Evolutionary conservation across 2,797 vertebrate genomes (phyloP).

Genomic region (Anolis apletophallus): DNA sequence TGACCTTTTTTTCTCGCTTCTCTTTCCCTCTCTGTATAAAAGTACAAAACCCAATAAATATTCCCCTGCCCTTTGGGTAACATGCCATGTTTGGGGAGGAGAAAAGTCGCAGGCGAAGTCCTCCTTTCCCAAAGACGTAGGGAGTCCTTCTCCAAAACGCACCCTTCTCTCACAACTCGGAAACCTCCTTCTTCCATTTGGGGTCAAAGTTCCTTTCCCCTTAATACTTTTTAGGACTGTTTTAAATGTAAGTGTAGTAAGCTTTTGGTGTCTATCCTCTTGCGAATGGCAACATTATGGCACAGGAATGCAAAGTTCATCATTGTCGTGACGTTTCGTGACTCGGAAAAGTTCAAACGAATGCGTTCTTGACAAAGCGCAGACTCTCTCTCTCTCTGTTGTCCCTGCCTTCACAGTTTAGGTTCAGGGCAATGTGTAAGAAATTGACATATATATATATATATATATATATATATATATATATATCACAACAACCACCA

Average conservation of each 20-base stretch:
- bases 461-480: too few relatives aligned
- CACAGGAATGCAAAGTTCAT: slow-evolving; percentile 48
- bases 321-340: not conserved
- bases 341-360: slow-evolving; percentile 15
- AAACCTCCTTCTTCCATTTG: not conserved
- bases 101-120: too few relatives aligned
- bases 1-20: not conserved
- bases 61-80: too few relatives aligned
- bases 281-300: slow-evolving; percentile 54
- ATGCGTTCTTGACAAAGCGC: too few relatives aligned
- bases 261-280: too few relatives aligned
- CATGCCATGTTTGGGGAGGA: too few relatives aligned
- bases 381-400: not conserved
- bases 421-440: slow-evolving; percentile 43
- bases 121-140: not conserved
- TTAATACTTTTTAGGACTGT: not conserved
- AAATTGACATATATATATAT: too few relatives aligned
- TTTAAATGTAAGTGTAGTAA: not conserved
- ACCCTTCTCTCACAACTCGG: too few relatives aligned
- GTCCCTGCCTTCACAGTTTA: slow-evolving; percentile 32
- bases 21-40: not conserved
- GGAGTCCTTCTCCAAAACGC: not conserved
- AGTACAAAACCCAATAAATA: not conserved
- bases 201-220: not conserved
- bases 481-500: slow-evolving; percentile 41